Percentiles rank a stretch among this genome's conserved stretches.
phyloP scores from a whole-genome alignment of 1,140 invertebrate species.

The Calosoma granatense region DNA sequence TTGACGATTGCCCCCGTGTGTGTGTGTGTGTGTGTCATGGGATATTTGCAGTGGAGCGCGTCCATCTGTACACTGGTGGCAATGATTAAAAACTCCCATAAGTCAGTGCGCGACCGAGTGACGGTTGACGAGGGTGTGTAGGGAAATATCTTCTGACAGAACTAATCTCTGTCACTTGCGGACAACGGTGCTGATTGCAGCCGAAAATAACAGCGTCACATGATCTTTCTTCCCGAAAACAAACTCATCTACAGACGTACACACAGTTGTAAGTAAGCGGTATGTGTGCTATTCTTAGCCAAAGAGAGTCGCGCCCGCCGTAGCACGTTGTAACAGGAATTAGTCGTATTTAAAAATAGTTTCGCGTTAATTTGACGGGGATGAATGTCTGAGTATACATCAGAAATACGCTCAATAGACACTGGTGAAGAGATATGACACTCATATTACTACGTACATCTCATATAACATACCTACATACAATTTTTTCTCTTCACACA shows the following conservation, averaged over 20 bases:
- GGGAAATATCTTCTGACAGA: background rate
- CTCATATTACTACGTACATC: too few relatives aligned
- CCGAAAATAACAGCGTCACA: conserved; percentile 1
- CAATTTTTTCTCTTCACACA: too few relatives aligned
- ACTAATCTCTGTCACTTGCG: conserved; percentile 8
- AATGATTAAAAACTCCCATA: conserved; percentile 4
- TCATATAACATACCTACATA: too few relatives aligned
- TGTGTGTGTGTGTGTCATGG: too few relatives aligned
- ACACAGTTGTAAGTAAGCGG: too few relatives aligned
- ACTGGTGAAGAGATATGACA: too few relatives aligned
- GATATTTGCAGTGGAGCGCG: background rate
- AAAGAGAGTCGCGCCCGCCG: background rate
- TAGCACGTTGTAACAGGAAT: background rate
- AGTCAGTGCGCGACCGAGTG: background rate
- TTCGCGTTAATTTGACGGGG: conserved; percentile 6
- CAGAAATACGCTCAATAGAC: too few relatives aligned
- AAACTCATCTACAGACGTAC: background rate
- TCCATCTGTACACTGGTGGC: background rate
- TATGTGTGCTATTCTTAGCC: background rate
- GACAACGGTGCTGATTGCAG: conserved; percentile 1
- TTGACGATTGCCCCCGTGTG: too few relatives aligned
- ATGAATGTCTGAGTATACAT: background rate
- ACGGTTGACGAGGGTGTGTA: conserved; percentile 1
- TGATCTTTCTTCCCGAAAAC: too few relatives aligned
- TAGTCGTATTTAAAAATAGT: conserved; percentile 5